phyloP scores from a whole-genome alignment of 2,113 vertebrate species.

The Stercorarius parasiticus region DNA sequence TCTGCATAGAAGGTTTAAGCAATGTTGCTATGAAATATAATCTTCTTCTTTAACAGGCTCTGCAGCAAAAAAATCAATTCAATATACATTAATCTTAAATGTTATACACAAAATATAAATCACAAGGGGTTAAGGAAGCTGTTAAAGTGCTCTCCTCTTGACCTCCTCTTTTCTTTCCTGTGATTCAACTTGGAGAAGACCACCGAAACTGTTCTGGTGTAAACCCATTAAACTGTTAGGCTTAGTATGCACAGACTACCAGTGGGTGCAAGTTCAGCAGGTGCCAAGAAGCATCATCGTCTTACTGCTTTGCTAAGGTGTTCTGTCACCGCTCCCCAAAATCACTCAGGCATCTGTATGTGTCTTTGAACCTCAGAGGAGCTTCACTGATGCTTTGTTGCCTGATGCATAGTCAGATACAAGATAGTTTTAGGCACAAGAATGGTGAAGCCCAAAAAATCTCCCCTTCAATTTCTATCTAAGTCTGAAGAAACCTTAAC shows the following conservation, averaged over 20 bases:
- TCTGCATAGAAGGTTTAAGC: neutral
- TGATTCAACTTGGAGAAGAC: neutral
- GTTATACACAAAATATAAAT: neutral
- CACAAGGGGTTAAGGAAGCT: neutral
- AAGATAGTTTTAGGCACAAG: neutral
- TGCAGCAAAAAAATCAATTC: neutral
- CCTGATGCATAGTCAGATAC: neutral
- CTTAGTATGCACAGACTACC: neutral
- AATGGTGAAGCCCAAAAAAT: neutral
- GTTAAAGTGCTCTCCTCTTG: neutral
- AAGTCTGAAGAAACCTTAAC: neutral
- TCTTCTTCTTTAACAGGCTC: neutral
- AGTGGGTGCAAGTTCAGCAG: neutral
- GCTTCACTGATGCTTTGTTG: neutral
- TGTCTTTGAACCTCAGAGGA: neutral
- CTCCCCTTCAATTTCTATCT: neutral
- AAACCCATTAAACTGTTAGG: neutral
- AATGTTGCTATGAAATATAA: neutral
- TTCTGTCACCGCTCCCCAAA: neutral
- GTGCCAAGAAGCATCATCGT: neutral
- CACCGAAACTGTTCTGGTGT: neutral
- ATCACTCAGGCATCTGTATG: neutral
- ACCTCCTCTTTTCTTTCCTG: neutral
- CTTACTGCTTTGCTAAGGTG: neutral
- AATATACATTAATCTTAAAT: neutral